Base-by-base conservation (phyloP, 2,888 invertebrate genomes). In the Pterobdella sp. region DNA sequence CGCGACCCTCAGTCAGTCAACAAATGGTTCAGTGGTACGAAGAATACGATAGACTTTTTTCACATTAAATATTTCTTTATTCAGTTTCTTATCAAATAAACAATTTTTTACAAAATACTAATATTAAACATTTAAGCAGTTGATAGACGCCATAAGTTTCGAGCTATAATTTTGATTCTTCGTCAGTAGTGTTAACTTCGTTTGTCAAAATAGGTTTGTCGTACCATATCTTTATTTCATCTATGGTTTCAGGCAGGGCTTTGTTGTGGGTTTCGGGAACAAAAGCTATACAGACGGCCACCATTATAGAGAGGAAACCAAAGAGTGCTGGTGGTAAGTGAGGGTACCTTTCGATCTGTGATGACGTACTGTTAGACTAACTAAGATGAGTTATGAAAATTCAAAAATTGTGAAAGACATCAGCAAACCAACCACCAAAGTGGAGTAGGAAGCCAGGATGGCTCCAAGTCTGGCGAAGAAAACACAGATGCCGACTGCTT, bases 381-480 rank as follows among this genome's bases (percentile, higher is more conserved):
- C n/a, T n/a, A n/a, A n/a, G n/a, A n/a, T n/a, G n/a, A n/a, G n/a
- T n/a, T n/a, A n/a, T n/a, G n/a, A n/a, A n/a, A n/a, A n/a, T n/a
- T n/a, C n/a, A n/a, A n/a, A n/a, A n/a, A n/a, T n/a, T n/a, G n/a
- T n/a, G n/a, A n/a, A n/a, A n/a, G n/a, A n/a, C n/a, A n/a, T n/a
- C n/a, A n/a, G n/a, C n/a, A n/a, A n/a, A n/a, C 82, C 79, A 77
- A 82, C 82, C 67, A 79, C 78, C 74, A 76, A 79, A 0, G 81
- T 76, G 56, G 81, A 77, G 72, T 82, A 80, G 4, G 82, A 82
- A 52, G 82, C 81, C 18, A 79, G 75, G 72, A 82, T 79, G 74
- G 79, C 79, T 35, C 82, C 82, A 63, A 80, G 63, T 36, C 81
- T 80, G 72, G 82, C 82, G 77, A 80, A 81, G 68, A 81, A 77